These are phyloP conservation scores for Drosophila sechellia DNA, from an alignment of 1,140 invertebrate species.

Conservation along the genomic window DNA sequence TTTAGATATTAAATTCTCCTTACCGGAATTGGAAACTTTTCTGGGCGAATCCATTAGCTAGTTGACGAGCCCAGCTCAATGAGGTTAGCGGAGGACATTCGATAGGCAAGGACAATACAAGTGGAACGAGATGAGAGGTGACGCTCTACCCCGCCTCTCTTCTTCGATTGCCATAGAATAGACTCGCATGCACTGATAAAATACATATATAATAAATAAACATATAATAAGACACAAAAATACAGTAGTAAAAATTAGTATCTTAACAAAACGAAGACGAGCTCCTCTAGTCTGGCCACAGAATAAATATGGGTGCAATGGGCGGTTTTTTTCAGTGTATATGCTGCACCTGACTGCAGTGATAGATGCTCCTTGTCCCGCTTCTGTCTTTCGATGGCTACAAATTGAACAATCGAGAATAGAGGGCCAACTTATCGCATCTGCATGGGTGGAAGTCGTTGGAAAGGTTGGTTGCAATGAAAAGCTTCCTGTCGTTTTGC, in stretches of 20 bases:
- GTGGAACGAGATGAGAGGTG: constrained; percentile 28
- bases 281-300: too few species aligned
- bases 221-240: too few species aligned
- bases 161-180: not conserved
- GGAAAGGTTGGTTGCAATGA: constrained; percentile 37
- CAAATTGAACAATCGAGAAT: constrained; percentile 58
- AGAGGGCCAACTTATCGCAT: constrained; percentile 42
- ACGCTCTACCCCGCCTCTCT: not conserved
- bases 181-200: constrained; percentile 5
- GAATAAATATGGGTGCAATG: too few species aligned
- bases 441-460: not conserved
- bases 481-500: constrained; percentile 49
- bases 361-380: constrained; percentile 17
- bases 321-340: constrained; percentile 3
- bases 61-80: constrained; percentile 6
- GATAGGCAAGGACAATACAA: constrained; percentile 36
- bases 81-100: constrained; percentile 34
- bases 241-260: too few species aligned
- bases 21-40: not conserved
- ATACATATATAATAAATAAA: not conserved
- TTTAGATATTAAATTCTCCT: constrained; percentile 1
- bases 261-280: too few species aligned
- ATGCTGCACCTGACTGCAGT: constrained; percentile 6
- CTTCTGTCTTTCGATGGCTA: constrained; percentile 29
- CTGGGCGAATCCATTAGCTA: constrained; percentile 10